Evolutionary conservation across 1,140 invertebrate genomes (phyloP).

Genomic region (Leptopilina boulardi): DNA sequence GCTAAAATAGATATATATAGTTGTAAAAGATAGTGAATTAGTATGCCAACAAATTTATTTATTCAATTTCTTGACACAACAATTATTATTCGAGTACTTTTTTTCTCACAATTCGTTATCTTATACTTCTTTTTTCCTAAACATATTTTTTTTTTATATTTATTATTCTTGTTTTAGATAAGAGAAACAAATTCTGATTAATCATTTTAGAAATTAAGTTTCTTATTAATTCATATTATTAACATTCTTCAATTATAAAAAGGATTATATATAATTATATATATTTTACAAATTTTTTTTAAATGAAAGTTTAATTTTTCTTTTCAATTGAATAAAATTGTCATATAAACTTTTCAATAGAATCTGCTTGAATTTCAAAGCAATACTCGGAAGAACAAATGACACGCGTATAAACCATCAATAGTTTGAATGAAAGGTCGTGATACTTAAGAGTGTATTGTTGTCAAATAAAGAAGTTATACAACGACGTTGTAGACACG

Average conservation of each 20-base stretch:
- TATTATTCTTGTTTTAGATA: neutral
- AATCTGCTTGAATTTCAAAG: slow-evolving; percentile 21
- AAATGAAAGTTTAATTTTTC: neutral
- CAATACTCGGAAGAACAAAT: slow-evolving; percentile 4
- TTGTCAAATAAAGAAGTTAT: slow-evolving; percentile 34
- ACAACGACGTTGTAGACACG: slow-evolving; percentile 8
- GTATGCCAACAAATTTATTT: neutral
- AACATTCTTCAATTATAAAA: too few species aligned
- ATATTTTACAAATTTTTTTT: neutral
- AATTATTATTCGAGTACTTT: neutral
- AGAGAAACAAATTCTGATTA: neutral
- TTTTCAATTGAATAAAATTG: neutral
- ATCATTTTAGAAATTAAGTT: too few species aligned
- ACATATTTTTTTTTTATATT: neutral
- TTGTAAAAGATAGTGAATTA: neutral
- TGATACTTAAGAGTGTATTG: slow-evolving; percentile 17
- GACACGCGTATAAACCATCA: slow-evolving; percentile 18
- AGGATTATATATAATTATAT: too few species aligned
- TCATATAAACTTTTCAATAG: slow-evolving; percentile 1
- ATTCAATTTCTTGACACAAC: neutral
- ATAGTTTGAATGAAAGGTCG: slow-evolving; percentile 30
- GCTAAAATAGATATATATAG: slow-evolving; percentile 6
- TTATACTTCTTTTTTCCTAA: neutral
- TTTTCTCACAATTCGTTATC: neutral
- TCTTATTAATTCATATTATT: too few species aligned